Base-by-base conservation (phyloP, 1,140 invertebrate genomes). In the Calosoma granatense region DNA sequence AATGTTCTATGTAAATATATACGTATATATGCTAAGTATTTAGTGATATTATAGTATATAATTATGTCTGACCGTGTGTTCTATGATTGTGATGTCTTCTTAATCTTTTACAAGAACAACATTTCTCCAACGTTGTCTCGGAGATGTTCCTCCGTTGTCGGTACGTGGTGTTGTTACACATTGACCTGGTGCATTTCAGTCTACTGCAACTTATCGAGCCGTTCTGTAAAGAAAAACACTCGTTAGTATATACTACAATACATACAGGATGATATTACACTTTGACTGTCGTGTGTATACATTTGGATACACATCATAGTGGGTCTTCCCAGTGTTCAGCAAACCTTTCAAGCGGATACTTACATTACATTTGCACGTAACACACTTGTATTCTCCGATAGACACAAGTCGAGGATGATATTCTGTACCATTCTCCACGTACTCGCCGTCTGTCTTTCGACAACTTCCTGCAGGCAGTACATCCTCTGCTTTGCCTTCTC, bases 321-420 rank as follows among this genome's bases (percentile, higher is more conserved):
- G n/a, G n/a, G n/a, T n/a, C n/a, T n/a, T n/a, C n/a, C n/a, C n/a
- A n/a, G n/a, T n/a, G n/a, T n/a, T n/a, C n/a, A n/a, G n/a, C n/a
- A n/a, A 54, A 72, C 76, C 80, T n/a, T n/a, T n/a, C n/a, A n/a
- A n/a, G n/a, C n/a, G n/a, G n/a, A n/a, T n/a, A n/a, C n/a, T n/a
- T 74, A 93, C 90, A 79, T 92, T 89, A 78, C 91, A 94, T 61
- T 84, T 78, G 70, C 91, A 94, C 58, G 84, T 88, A 63, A 93
- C 83, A 68, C 90, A 94, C 68, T 88, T 87, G 66, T 90, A 84
- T 65, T 88, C 87, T 11, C 90, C 90, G 62, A 90, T 84, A 9
- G 85, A 86, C 64, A 85, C 84, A 54, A 94, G 78, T 6, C 82
- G 79, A 0, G 90, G 90, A 76, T 93, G 88, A 80, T 89, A 93